Conservation (phyloP, 1,140 invertebrate genomes). For the Temnothorax longispinosus region DNA sequence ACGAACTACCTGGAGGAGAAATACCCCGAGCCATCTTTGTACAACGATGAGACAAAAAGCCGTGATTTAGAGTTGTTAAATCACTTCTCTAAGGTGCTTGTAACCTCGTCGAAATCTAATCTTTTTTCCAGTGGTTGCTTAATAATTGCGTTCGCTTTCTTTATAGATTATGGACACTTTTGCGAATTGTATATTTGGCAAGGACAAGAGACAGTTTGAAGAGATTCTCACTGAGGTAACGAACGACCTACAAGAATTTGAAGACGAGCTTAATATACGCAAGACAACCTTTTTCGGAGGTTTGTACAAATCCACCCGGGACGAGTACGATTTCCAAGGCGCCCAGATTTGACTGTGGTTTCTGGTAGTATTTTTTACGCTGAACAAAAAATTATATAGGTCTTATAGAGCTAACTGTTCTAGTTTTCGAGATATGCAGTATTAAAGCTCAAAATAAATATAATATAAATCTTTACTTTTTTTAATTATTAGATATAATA, state of each 20-base stretch:
- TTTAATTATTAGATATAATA: too few species aligned
- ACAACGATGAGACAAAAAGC: slow-evolving; percentile 83
- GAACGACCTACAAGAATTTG: slow-evolving; percentile 75
- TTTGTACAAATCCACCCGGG: slow-evolving; percentile 41
- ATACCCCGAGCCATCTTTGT: slow-evolving; percentile 84
- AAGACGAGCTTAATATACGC: slow-evolving; percentile 76
- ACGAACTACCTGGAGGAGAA: slow-evolving; percentile 87
- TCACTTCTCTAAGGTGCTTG: slow-evolving; percentile 80
- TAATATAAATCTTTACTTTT: too few species aligned
- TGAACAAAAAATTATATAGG: too few species aligned
- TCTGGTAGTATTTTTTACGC: too few species aligned
- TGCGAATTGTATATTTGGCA: slow-evolving; percentile 73
- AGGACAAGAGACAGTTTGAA: slow-evolving; percentile 72
- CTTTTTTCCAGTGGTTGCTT: not conserved
- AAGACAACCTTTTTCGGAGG: slow-evolving; percentile 78
- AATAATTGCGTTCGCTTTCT: slow-evolving; percentile 40
- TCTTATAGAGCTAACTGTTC: too few species aligned
- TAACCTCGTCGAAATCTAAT: not conserved
- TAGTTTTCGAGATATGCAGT: too few species aligned
- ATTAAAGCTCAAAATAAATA: too few species aligned
- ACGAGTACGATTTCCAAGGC: too few species aligned
- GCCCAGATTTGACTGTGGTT: too few species aligned
- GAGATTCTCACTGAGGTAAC: slow-evolving; percentile 74
- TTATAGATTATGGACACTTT: slow-evolving; percentile 73
- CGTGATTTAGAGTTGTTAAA: slow-evolving; percentile 86